A percentile compares a stretch with the other conserved stretches of the same genome.
These are phyloP conservation scores for Sycobia sp. DNA, from an alignment of 1,140 invertebrate species.

Conservation along the genomic window DNA sequence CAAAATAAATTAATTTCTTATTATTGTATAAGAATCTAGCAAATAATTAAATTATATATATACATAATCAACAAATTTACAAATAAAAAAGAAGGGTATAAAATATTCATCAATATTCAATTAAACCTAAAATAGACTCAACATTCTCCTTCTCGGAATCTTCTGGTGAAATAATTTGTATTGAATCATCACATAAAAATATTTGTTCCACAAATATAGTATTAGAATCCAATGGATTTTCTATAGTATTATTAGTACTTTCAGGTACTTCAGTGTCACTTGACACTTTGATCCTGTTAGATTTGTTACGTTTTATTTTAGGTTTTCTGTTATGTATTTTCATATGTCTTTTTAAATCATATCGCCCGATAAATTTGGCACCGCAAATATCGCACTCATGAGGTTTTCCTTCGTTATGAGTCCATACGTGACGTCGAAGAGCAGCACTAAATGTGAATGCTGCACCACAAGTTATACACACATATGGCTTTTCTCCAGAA, in stretches of 20 bases:
- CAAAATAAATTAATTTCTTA: no score
- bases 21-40: no score
- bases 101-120: conserved; percentile 45
- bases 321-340: conserved; percentile 49
- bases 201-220: conserved; percentile 51
- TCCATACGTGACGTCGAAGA: conserved; percentile 55
- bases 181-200: conserved; percentile 46
- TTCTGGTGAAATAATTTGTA: conserved; percentile 44
- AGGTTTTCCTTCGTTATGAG: conserved; percentile 59
- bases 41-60: no score
- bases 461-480: conserved; percentile 59
- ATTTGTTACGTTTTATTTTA: conserved; percentile 5
- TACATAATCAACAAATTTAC: conserved; percentile 4
- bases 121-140: conserved; percentile 52
- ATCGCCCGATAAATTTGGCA: conserved; percentile 54
- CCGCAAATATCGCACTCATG: conserved; percentile 58
- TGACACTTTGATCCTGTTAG: background rate
- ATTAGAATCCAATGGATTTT: conserved; percentile 36
- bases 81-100: conserved; percentile 11
- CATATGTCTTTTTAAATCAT: conserved; percentile 56
- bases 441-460: conserved; percentile 57
- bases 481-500: conserved; percentile 62
- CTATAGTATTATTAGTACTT: conserved; percentile 31
- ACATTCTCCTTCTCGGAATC: conserved; percentile 58
- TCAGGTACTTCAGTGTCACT: conserved; percentile 25